Conservation (phyloP, 2,888 invertebrate genomes). For the Pilophorus perplexus region DNA sequence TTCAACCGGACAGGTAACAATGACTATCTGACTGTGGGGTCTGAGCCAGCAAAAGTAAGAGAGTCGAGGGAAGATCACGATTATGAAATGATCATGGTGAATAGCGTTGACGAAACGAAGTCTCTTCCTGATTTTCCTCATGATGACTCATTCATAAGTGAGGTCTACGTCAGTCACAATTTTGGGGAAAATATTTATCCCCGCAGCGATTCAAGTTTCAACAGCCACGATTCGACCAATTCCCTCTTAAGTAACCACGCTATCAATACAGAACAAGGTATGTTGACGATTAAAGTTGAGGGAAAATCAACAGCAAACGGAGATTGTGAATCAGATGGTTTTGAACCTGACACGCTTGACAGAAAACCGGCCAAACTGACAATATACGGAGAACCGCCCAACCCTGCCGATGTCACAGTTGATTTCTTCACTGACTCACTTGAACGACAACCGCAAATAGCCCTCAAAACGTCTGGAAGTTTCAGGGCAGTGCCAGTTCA, state of each 20-base stretch:
- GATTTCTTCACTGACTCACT: conserved; percentile 56
- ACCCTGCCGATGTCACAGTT: conserved; percentile 43
- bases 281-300: conserved; percentile 78
- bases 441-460: conserved; percentile 60
- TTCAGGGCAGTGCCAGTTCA: conserved; percentile 55
- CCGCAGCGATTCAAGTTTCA: conserved; percentile 55
- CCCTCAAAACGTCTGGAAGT: conserved; percentile 67
- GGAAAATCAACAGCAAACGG: conserved; percentile 64
- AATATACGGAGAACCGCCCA: conserved; percentile 45
- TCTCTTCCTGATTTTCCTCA: conserved; percentile 56
- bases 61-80: conserved; percentile 52
- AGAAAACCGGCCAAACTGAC: conserved; percentile 57
- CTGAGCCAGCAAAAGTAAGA: conserved; percentile 47
- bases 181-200: conserved; percentile 53
- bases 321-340: conserved; percentile 71
- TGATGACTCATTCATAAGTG: conserved; percentile 69
- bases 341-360: conserved; percentile 83
- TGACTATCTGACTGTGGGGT: conserved; percentile 32
- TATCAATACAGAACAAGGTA: conserved; percentile 54
- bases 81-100: conserved; percentile 54
- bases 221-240: conserved; percentile 52
- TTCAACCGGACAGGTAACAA: conserved; percentile 26
- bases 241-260: conserved; percentile 45
- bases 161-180: conserved; percentile 75
- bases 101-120: conserved; percentile 47